Evolutionary conservation across 2,888 invertebrate species (phyloP).

Genomic region (Lordiphosa fenestrarum): DNA sequence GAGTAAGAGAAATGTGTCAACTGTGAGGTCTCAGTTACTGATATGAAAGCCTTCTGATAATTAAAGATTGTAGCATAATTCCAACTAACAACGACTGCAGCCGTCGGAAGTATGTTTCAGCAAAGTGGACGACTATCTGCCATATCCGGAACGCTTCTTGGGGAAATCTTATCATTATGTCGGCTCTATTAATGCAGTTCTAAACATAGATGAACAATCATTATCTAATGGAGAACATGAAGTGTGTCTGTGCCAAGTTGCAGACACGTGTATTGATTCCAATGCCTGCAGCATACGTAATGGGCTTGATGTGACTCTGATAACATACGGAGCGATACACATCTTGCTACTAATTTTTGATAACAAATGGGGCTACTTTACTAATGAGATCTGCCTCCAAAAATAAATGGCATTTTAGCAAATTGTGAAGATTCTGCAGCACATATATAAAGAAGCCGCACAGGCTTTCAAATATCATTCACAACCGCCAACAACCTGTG

Average conservation of each 20-base stretch:
- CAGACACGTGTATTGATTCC: neutral
- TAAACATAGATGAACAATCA: slow-evolving; percentile 1
- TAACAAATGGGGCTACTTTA: slow-evolving; percentile 28
- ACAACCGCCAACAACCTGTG: slow-evolving; percentile 27
- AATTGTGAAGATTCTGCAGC: slow-evolving; percentile 5
- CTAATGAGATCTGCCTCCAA: slow-evolving; percentile 33
- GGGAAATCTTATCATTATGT: too few relatives aligned
- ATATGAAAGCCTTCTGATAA: too few relatives aligned
- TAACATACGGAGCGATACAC: neutral
- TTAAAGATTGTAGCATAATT: too few relatives aligned
- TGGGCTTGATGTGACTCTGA: too few relatives aligned
- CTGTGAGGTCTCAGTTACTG: too few relatives aligned
- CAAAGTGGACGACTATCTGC: too few relatives aligned
- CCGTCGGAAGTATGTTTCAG: too few relatives aligned
- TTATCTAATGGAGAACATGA: neutral
- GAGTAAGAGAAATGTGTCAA: too few relatives aligned
- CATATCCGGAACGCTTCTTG: too few relatives aligned
- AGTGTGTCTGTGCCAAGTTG: neutral
- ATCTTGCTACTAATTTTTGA: neutral
- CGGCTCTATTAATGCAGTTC: neutral
- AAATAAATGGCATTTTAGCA: slow-evolving; percentile 30
- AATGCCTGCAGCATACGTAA: too few relatives aligned
- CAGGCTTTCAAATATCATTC: slow-evolving; percentile 7
- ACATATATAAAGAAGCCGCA: slow-evolving; percentile 42
- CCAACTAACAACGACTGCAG: too few relatives aligned